phyloP scores from a whole-genome alignment of 1,140 invertebrate genomes.

The Thereuonema tuberculata region DNA sequence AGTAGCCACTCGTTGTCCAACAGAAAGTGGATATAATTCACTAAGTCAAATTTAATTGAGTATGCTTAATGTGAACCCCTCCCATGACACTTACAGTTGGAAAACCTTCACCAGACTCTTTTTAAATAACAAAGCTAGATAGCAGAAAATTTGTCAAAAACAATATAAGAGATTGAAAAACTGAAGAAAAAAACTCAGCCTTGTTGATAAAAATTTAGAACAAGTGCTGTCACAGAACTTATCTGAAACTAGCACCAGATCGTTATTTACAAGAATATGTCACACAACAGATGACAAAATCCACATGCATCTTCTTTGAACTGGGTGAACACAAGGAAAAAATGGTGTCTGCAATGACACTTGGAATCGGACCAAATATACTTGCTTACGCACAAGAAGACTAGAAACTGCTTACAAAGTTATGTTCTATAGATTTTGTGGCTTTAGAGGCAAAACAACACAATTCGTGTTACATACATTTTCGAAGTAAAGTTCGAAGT shows the following conservation, averaged over 20 bases:
- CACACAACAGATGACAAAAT: not conserved
- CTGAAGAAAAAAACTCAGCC: not conserved
- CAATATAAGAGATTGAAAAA: not conserved
- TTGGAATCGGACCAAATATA: not conserved
- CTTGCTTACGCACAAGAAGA: not conserved
- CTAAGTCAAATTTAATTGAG: not conserved
- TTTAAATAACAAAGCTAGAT: not conserved
- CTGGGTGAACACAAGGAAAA: not conserved
- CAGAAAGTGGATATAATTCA: not conserved
- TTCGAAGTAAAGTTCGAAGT: not conserved
- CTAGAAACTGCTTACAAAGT: not conserved
- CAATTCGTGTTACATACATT: not conserved
- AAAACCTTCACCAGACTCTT: not conserved
- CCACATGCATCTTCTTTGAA: not conserved
- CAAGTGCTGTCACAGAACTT: not conserved
- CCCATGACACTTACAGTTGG: not conserved
- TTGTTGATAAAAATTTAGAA: not conserved
- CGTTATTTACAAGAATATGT: not conserved
- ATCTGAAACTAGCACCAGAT: not conserved
- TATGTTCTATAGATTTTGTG: not conserved
- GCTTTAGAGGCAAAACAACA: not conserved
- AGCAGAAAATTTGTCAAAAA: not conserved
- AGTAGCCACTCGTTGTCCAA: not conserved
- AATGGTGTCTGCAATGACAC: not conserved
- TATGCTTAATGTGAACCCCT: not conserved